Base-by-base conservation (phyloP, 2,888 invertebrate genomes). In the Timema podura region DNA sequence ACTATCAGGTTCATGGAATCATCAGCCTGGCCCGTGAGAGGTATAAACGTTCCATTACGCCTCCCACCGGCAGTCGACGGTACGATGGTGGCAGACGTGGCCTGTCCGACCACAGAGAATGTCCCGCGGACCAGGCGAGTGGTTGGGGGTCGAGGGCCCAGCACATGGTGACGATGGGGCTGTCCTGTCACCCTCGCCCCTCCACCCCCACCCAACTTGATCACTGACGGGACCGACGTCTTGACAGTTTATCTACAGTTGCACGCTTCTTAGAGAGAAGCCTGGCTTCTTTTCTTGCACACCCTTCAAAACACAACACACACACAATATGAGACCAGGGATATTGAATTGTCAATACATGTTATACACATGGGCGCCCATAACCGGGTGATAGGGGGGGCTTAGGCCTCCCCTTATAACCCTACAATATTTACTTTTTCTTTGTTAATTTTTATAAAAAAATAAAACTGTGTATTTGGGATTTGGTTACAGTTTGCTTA, bases 151-250 rank as follows among this genome's bases (percentile, higher is more conserved):
- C 65, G 64, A 9, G 49, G 70, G 64, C 67, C 70, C 70, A 70
- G 67, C 64, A 70, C 70, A 67, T 67, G 67, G 68, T 70, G 70
- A 57, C 68, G 64, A 64, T 68, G 70, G 74, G 76, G 72, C 74
- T 76, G 76, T 69, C 78, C 78, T 77, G 78, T 77, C 76, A 51
- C 48, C 48, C 64, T 30, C 44, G 61, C 30, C 72, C 79, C 79
- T 72, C 79, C 79, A 76, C 78, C 78, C 74, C 80, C 81, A 77
- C 79, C 78, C 79, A 79, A 79, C 79, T 81, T 80, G 75, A 80
- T 82, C 76, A 81, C 81, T 77, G 81, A 81, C 73, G 80, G 79
- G 76, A 79, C 80, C 80, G 81, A 80, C 81, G 82, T 81, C 78
- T 80, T 80, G 82, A 78, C 78, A 30, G 30, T 30, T 30, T 30